Evolutionary conservation across 2,888 invertebrate genomes (phyloP), one percentile per base, ranked within the genome.

Genomic region (Oligia strigilis): DNA sequence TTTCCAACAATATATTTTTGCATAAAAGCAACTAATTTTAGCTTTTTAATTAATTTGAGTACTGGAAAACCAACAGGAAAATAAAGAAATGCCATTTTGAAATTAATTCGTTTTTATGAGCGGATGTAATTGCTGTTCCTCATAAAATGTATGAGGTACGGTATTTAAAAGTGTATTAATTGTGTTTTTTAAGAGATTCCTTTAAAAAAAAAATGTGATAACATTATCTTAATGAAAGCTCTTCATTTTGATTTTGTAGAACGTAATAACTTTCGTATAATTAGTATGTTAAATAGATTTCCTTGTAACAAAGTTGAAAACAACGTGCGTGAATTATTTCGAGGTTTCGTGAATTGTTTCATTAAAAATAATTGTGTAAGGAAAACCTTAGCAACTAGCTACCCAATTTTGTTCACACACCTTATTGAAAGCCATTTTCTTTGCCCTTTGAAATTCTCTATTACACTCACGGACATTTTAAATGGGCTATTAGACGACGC

Each of bases 11-110:
- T 69, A 11, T 64, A 64, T 73, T 60, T 49, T 65, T 65, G 17
- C 60, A 55, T 67, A 72, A 17, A 67, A 55, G 23, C 72, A 71
- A 55, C 23, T 3, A 79, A 58, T 75, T 75, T 66, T 13, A 60
- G 69, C 71, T 36, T 88, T 83, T 78, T 86, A 79, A 83, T 88
- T 87, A 83, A 73, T 86, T 65, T 78, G 65, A 73, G 58, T 75
- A 40, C 72, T 64, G 40, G 55, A 46, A 46, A 55, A 66, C 64
- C 40, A 69, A 9, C 17, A 36, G 8, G 17, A 67, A 67, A 69
- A 69, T 55, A 62, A 69, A 64, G 5, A 14, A 69, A 75, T 60
- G 71, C 52, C 52, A 67, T 83, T 83, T 67, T 67, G 43, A 79
- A 83, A 79, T 85, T 83, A 75, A 84, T 78, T 79, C 52, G 29